These are phyloP conservation scores for Pseudochaenichthys georgianus DNA, from an alignment of 2,797 vertebrate genomes.

Conservation along the genomic window DNA sequence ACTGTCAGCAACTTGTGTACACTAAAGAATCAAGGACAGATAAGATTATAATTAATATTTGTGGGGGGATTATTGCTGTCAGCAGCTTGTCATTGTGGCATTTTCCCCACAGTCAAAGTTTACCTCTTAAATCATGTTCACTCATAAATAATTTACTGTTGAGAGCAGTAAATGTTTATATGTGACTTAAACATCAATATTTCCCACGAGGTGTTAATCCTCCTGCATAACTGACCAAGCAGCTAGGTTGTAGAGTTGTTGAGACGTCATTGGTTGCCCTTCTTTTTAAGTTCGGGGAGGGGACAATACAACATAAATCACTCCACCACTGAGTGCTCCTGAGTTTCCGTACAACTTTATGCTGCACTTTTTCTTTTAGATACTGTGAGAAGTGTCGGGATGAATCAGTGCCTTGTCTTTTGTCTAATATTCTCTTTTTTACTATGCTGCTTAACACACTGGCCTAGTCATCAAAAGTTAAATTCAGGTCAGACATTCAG, in stretches of 20 bases:
- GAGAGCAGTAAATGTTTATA: too few species aligned
- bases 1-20: constrained; percentile 24
- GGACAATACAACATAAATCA: constrained; percentile 38
- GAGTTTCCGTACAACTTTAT: neutral
- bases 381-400: neutral
- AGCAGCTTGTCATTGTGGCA: constrained; percentile 50
- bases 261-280: constrained; percentile 33
- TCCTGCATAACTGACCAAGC: constrained; percentile 42
- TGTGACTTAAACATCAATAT: constrained; percentile 68
- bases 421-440: constrained; percentile 5
- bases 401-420: constrained; percentile 2
- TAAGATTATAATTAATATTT: constrained; percentile 59
- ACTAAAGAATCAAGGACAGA: constrained; percentile 29
- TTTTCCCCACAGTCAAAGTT: constrained; percentile 59
- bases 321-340: neutral
- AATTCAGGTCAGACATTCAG: constrained; percentile 17
- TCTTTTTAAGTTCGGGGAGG: constrained; percentile 48
- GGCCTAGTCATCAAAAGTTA: constrained; percentile 8
- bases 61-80: constrained; percentile 52
- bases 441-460: neutral
- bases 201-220: constrained; percentile 24
- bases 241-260: constrained; percentile 32
- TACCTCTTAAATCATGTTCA: constrained; percentile 66
- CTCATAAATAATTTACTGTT: constrained; percentile 73
- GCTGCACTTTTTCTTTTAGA: constrained; percentile 1